Conservation (phyloP, 2,797 vertebrate genomes). For the Periophthalmus magnuspinnatus region DNA sequence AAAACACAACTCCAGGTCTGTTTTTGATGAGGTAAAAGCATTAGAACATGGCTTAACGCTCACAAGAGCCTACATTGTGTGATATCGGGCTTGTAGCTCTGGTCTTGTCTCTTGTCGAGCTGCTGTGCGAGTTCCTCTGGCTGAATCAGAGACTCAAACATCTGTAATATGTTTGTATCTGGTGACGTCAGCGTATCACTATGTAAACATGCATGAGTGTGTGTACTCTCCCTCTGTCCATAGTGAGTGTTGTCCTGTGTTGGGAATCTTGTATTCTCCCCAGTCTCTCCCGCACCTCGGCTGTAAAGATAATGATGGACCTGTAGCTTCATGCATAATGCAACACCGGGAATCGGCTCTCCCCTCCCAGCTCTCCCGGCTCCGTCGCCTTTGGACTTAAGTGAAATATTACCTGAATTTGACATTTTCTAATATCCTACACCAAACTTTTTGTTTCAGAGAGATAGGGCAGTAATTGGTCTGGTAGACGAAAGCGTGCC, state of each 20-base stretch:
- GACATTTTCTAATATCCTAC: slow-evolving; percentile 85
- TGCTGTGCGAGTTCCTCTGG: neutral
- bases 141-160: neutral
- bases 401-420: slow-evolving; percentile 84
- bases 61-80: no score
- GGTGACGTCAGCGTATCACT: neutral
- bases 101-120: no score
- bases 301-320: slow-evolving; percentile 67
- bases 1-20: no score
- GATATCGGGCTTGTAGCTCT: no score
- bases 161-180: neutral
- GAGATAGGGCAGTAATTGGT: slow-evolving; percentile 82
- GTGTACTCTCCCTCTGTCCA: neutral
- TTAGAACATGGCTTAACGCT: no score
- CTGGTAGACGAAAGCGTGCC: slow-evolving; percentile 77
- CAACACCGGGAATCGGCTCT: slow-evolving; percentile 65
- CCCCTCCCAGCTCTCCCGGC: slow-evolving; percentile 57
- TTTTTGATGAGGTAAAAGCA: no score
- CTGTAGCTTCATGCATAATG: slow-evolving; percentile 77
- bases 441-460: slow-evolving; percentile 83
- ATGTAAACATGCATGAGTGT: neutral
- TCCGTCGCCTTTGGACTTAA: slow-evolving; percentile 74
- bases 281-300: slow-evolving; percentile 35
- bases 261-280: slow-evolving; percentile 20
- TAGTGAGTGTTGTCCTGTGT: slow-evolving; percentile 27